phyloP scores from a whole-genome alignment of 1,140 invertebrate genomes.

The Drosophila pruinosa region DNA sequence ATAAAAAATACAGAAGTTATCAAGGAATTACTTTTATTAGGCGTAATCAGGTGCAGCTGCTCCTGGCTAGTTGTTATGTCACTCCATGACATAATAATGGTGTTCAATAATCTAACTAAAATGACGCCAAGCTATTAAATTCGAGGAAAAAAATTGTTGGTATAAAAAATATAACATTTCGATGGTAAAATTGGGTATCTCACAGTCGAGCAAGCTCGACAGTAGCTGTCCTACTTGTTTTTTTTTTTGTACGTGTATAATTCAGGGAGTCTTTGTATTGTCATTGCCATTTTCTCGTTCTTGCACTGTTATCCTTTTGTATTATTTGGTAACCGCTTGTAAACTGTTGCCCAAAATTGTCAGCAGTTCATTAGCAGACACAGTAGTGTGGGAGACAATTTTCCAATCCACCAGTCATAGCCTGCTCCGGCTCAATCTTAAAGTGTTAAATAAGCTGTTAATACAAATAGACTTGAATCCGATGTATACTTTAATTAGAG shows the following conservation, averaged over 20 bases:
- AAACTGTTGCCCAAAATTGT: conserved; percentile 75
- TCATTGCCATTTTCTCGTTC: conserved; percentile 32
- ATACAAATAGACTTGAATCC: neutral
- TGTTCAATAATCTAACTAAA: too few relatives aligned
- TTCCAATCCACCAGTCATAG: neutral
- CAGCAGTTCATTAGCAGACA: conserved; percentile 73
- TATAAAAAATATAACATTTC: too few relatives aligned
- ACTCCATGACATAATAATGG: too few relatives aligned
- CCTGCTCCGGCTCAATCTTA: neutral
- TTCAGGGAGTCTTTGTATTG: conserved; percentile 61
- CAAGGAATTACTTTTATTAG: too few relatives aligned
- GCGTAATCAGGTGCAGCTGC: too few relatives aligned
- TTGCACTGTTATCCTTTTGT: conserved; percentile 49
- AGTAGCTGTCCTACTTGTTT: too few relatives aligned
- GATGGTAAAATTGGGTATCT: too few relatives aligned
- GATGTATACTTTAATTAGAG: neutral
- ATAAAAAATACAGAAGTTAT: too few relatives aligned
- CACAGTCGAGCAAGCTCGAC: too few relatives aligned
- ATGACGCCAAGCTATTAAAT: too few relatives aligned
- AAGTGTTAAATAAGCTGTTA: conserved; percentile 41
- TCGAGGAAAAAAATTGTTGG: too few relatives aligned
- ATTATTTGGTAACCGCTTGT: conserved; percentile 73
- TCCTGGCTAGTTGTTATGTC: too few relatives aligned
- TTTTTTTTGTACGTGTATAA: conserved; percentile 40
- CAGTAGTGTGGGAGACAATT: neutral